These are phyloP conservation scores for Doris montereyensis DNA, from an alignment of 2,888 invertebrate genomes.

Conservation along the genomic window DNA sequence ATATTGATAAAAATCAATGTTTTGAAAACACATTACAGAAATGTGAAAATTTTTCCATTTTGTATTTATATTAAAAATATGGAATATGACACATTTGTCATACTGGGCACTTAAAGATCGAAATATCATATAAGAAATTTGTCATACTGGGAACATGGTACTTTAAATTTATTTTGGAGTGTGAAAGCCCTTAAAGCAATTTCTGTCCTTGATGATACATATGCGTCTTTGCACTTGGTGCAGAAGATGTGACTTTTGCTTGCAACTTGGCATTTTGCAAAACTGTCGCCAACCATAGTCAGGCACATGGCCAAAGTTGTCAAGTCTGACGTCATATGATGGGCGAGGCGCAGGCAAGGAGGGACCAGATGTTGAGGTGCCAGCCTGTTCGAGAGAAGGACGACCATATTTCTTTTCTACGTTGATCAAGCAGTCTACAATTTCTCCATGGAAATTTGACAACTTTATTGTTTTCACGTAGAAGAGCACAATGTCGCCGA, in stretches of 20 bases:
- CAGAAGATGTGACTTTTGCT: background rate
- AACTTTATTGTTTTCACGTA: constrained; percentile 34
- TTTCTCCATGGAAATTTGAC: constrained; percentile 25
- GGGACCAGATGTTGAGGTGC: background rate
- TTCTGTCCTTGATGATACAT: constrained; percentile 34
- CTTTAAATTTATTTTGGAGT: background rate
- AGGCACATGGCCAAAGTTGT: constrained; percentile 26
- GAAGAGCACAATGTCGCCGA: constrained; percentile 35
- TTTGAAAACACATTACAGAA: too few relatives aligned
- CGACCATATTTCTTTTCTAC: constrained; percentile 22
- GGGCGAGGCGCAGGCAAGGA: background rate
- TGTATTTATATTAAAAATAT: background rate
- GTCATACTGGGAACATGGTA: background rate
- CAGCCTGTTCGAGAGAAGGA: background rate
- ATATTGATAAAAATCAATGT: too few relatives aligned
- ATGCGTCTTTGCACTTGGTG: constrained; percentile 26
- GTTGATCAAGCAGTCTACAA: constrained; percentile 19
- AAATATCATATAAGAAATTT: background rate
- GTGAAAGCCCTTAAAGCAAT: constrained; percentile 37
- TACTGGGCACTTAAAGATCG: background rate
- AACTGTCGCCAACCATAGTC: background rate
- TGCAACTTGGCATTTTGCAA: constrained; percentile 4
- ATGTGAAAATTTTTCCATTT: too few relatives aligned
- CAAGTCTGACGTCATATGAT: constrained; percentile 16
- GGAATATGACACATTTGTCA: background rate